Evolutionary conservation across 2,888 invertebrate genomes (phyloP).

Genomic region (Cosmia trapezina): DNA sequence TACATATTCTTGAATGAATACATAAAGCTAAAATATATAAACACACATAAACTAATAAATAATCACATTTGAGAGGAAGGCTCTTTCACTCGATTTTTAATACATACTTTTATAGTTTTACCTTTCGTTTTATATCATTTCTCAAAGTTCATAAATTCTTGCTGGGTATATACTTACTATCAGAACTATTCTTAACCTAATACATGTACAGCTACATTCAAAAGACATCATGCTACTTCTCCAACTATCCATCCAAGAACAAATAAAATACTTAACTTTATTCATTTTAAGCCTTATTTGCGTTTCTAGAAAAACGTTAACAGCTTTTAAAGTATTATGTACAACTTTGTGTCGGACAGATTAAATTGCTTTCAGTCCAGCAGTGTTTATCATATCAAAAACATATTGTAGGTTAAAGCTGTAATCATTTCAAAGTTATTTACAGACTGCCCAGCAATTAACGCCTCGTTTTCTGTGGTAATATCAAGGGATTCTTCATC

Average conservation of each 20-base stretch:
- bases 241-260: not conserved
- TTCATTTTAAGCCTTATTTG: slow-evolving; percentile 17
- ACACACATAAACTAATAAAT: too few species aligned
- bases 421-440: slow-evolving; percentile 45
- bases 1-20: too few species aligned
- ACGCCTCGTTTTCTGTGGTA: slow-evolving; percentile 19
- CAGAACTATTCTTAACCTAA: not conserved
- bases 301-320: slow-evolving; percentile 22
- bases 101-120: not conserved
- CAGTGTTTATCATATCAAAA: slow-evolving; percentile 47
- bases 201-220: slow-evolving; percentile 2
- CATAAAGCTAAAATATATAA: too few species aligned
- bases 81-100: too few species aligned
- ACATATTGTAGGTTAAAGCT: slow-evolving; percentile 50
- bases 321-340: slow-evolving; percentile 20
- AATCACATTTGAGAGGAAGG: too few species aligned
- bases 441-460: slow-evolving; percentile 26
- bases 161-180: slow-evolving; percentile 2
- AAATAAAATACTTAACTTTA: slow-evolving; percentile 34
- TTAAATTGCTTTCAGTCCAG: slow-evolving; percentile 27
- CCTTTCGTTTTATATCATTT: too few species aligned
- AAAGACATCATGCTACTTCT: not conserved
- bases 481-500: slow-evolving; percentile 9
- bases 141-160: slow-evolving; percentile 7
- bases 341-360: slow-evolving; percentile 1